Evolutionary conservation across 2,113 vertebrate genomes (phyloP).

Genomic region (Accipiter virgatus): DNA sequence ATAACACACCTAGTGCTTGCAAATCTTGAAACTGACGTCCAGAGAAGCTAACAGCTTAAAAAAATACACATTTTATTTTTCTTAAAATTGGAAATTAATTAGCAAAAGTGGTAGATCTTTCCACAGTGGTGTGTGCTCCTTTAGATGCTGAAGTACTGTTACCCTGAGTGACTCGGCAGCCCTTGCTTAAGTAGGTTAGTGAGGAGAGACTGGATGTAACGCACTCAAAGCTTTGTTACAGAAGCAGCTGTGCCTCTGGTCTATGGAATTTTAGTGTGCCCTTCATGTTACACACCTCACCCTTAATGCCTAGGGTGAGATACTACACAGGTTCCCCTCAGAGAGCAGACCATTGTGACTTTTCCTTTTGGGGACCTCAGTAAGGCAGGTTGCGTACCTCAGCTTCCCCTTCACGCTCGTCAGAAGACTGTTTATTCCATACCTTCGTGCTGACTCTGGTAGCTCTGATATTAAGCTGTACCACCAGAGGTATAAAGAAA

Average conservation of each 20-base stretch:
- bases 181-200: background rate
- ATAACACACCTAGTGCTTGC: background rate
- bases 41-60: background rate
- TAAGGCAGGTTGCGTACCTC: too few species aligned
- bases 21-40: background rate
- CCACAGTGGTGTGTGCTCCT: background rate
- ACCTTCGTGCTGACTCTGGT: too few species aligned
- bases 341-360: accelerated
- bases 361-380: background rate
- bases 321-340: background rate
- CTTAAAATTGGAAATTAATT: background rate
- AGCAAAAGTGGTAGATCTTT: background rate
- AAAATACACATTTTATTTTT: background rate
- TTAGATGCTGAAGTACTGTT: background rate
- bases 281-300: background rate
- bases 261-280: background rate
- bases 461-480: too few species aligned
- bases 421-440: too few species aligned
- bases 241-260: background rate
- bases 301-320: background rate
- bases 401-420: too few species aligned
- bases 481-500: too few species aligned
- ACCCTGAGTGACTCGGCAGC: background rate
- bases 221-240: background rate
- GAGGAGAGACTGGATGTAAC: background rate